Evolutionary conservation across 1,140 invertebrate genomes (phyloP), one percentile per base, ranked within the genome.

Genomic region (Dufourea novaeangliae): DNA sequence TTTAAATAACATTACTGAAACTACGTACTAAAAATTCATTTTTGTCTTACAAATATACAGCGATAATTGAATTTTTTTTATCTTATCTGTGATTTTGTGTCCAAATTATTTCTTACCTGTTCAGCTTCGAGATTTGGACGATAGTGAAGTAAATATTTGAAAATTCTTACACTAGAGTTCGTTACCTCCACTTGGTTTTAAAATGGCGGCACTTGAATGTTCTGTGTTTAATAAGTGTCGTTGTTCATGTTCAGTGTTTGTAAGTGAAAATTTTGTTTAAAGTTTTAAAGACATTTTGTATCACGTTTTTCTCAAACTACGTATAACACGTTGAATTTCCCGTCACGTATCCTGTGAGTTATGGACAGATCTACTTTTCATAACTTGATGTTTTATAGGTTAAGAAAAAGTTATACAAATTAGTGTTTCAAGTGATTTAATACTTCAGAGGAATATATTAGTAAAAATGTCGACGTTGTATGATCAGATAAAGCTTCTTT

Each of bases 401-500:
- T 76, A 68, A 59, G 54, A 10, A 68, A 17, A 37, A 6, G 27
- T 69, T 14, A 75, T 46, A 68, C n/a, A 59, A 32, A 62, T 22
- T 62, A 62, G 34, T 62, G 22, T 20, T 46, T 32, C 3, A 2
- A n/a, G 12, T 68, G n/a, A 57, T 7, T 56, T 44, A 34, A 8
- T 50, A 59, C 17, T 37, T 59, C 5, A 22, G 25, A 39, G 50
- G 39, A 56, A 61, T 69, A 76, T 46, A 59, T 44, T 46, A 22
- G n/a, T 20, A 12, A 71, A 71, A 54, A 94, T 94, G 93, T 90
- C 92, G 14, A 89, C 86, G 27, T 84, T 94, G 61, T 92, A 93
- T 32, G 94, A 95, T 77, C 94, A 95, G 82, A 92, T 95, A 32
- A 93, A 94, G 70, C 79, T 91, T n/a, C 87, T 95, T 25, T 94